Base-by-base conservation (phyloP, 2,888 invertebrate genomes). In the Hypolimnas misippus region DNA sequence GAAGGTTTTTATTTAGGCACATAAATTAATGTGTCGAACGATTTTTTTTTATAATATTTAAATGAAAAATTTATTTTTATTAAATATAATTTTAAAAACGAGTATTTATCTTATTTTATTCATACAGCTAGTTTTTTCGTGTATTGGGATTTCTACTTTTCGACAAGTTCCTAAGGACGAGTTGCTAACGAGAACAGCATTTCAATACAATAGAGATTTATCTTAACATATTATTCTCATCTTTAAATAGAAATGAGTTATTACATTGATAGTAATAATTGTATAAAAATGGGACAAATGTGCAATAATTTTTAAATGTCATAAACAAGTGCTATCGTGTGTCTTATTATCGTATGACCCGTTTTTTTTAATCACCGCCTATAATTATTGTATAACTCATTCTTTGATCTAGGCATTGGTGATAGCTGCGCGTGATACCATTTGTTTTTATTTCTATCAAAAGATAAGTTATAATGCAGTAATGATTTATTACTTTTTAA, bases 301-400 rank as follows among this genome's bases (percentile, higher is more conserved):
- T 68, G 71, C 71, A 71, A 75, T 72, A 72, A 70, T 53, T 73
- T 65, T 67, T 57, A 66, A 58, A 55, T 68, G 72, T 70, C 67
- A 70, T 65, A 71, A 73, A 75, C 72, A 69, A 63, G 33, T 38
- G 61, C 42, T 66, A 70, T 62, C 64, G 58, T 52, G 57, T 53
- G 29, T 60, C 57, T 66, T 69, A 60, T 69, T 75, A 75, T 75
- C 74, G 46, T 56, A 7, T 69, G 75, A 72, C 75, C 75, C 57
- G 70, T 70, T 75, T 67, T 74, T 72, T 73, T 38, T 73, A 69
- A 70, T 72, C 68, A 63, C 60, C 61, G 53, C 56, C 65, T 66
- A 64, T 66, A 62, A 62, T 67, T 64, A 57, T 64, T 65, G 62
- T 62, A 55, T 65, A 64, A 59, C 46, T 46, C 19, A 46, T 46